These are phyloP conservation scores for Harpagoxenus sublaevis DNA, from an alignment of 2,888 invertebrate species.

Conservation along the genomic window DNA sequence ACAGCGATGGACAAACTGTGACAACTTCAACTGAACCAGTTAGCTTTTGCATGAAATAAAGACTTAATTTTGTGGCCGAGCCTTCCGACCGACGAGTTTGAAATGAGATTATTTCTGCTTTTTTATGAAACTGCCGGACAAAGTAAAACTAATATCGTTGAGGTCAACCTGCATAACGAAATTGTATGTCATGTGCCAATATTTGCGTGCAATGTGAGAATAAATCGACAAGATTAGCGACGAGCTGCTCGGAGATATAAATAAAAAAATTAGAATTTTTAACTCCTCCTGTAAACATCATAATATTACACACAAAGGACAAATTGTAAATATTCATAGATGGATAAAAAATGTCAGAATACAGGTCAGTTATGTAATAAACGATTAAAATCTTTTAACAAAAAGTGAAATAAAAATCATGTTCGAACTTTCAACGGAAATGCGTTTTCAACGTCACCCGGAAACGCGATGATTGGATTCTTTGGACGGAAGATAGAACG, in stretches of 20 bases:
- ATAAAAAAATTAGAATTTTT: background rate
- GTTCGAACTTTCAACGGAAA: background rate
- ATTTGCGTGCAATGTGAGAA: conserved; percentile 28
- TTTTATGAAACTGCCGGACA: conserved; percentile 9
- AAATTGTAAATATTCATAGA: background rate
- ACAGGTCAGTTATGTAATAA: background rate
- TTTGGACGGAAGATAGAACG: background rate
- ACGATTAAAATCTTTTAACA: background rate
- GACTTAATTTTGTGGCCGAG: conserved; percentile 30
- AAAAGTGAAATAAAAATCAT: conserved; percentile 30
- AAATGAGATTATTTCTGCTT: conserved; percentile 47
- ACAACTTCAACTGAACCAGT: conserved; percentile 12
- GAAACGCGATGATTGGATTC: conserved; percentile 14
- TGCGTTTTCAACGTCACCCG: conserved; percentile 22
- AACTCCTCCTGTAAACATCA: background rate
- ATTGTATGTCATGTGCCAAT: conserved; percentile 19
- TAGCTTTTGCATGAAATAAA: conserved; percentile 18
- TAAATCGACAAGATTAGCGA: conserved; percentile 8
- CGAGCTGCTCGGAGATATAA: background rate
- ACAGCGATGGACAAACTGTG: conserved; percentile 9
- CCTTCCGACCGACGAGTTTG: conserved; percentile 9
- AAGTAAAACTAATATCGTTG: conserved; percentile 35
- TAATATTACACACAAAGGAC: background rate
- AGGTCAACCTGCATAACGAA: conserved; percentile 11
- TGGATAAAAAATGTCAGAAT: background rate